A percentile compares a stretch with the other conserved stretches of the same genome.
These are phyloP conservation scores for Acleris emargana DNA, from an alignment of 2,888 invertebrate species.

Conservation along the genomic window DNA sequence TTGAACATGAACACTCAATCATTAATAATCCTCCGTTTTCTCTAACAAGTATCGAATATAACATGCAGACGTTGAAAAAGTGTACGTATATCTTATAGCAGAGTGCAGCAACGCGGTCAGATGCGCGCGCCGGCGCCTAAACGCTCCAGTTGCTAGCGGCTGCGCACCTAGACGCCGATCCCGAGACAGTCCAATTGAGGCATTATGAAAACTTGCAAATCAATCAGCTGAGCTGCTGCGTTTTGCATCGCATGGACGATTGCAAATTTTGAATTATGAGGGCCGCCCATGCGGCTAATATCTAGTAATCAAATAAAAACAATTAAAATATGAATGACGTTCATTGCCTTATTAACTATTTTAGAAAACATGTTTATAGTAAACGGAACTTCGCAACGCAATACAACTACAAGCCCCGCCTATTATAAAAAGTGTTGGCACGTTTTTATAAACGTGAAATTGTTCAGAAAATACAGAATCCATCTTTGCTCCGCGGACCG, in stretches of 20 bases:
- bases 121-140: slow-evolving; percentile 63
- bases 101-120: slow-evolving; percentile 50
- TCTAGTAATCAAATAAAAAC: neutral
- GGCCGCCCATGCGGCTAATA: slow-evolving; percentile 3
- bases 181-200: slow-evolving; percentile 23
- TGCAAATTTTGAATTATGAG: slow-evolving; percentile 23
- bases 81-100: slow-evolving; percentile 10
- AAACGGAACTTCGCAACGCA: neutral
- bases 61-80: slow-evolving; percentile 1
- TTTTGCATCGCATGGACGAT: slow-evolving; percentile 8
- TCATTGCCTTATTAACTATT: slow-evolving; percentile 2
- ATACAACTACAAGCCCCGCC: too few species aligned
- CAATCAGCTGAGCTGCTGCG: slow-evolving; percentile 12
- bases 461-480: slow-evolving; percentile 31
- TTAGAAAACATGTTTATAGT: slow-evolving; percentile 10
- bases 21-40: too few species aligned
- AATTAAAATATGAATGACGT: slow-evolving; percentile 13
- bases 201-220: slow-evolving; percentile 26
- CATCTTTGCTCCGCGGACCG: slow-evolving; percentile 43
- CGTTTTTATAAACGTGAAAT: slow-evolving; percentile 15
- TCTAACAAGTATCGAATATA: too few species aligned
- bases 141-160: slow-evolving; percentile 73
- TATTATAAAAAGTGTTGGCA: slow-evolving; percentile 12
- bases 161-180: slow-evolving; percentile 45
- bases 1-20: too few species aligned